Conservation (phyloP, 2,888 invertebrate species). For the Chironomus tentans region DNA sequence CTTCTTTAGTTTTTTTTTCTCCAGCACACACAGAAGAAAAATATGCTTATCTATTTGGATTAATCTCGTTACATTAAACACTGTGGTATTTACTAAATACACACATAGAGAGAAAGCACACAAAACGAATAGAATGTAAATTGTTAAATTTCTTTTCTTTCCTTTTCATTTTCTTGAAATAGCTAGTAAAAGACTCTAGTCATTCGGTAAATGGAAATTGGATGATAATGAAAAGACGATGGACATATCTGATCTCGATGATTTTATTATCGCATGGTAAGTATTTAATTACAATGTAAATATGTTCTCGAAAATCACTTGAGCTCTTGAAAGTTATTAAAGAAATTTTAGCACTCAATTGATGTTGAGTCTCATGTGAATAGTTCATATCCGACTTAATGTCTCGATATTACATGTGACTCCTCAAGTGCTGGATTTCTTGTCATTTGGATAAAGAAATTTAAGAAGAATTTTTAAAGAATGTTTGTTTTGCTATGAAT, state of each 20-base stretch:
- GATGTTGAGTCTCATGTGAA: background rate
- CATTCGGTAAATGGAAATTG: background rate
- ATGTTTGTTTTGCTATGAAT: too few species aligned
- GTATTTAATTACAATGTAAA: slow-evolving; percentile 12
- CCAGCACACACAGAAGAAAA: background rate
- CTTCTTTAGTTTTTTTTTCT: background rate
- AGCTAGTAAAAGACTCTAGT: background rate
- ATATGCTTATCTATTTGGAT: slow-evolving; percentile 1
- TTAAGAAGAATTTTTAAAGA: too few species aligned
- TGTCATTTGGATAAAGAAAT: too few species aligned
- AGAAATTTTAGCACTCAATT: slow-evolving; percentile 1
- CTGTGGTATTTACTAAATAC: background rate
- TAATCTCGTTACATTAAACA: background rate
- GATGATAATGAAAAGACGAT: background rate
- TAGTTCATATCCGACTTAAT: too few species aligned
- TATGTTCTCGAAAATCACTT: background rate
- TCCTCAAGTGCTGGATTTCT: too few species aligned
- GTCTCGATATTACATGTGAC: too few species aligned
- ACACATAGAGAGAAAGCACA: background rate
- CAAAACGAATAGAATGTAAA: too few species aligned
- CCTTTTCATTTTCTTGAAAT: background rate
- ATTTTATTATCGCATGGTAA: background rate
- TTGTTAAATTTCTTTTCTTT: background rate
- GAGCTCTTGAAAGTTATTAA: background rate
- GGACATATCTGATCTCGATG: background rate